These are phyloP conservation scores for Electrophaes corylata DNA, from an alignment of 2,888 invertebrate genomes.

Conservation along the genomic window DNA sequence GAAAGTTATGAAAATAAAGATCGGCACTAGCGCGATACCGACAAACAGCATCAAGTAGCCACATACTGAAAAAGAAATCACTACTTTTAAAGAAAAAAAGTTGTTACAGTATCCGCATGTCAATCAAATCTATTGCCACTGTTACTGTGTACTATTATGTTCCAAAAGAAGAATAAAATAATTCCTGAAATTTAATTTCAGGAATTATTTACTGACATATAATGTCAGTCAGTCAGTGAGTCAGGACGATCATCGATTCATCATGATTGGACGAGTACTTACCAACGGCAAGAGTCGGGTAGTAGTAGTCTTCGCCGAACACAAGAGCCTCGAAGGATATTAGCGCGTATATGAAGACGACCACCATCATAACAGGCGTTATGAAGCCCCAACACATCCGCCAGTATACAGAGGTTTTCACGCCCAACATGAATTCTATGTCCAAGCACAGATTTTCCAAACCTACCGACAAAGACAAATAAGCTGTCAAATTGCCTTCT, in stretches of 20 bases:
- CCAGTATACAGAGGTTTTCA: slow-evolving; percentile 89
- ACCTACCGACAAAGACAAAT: slow-evolving; percentile 47
- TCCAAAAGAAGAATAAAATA: too few relatives aligned
- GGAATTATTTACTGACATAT: too few relatives aligned
- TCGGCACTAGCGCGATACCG: slow-evolving; percentile 66
- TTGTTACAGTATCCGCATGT: too few relatives aligned
- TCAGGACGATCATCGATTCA: too few relatives aligned
- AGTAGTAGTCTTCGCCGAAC: slow-evolving; percentile 84
- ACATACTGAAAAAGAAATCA: slow-evolving; percentile 51
- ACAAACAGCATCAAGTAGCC: slow-evolving; percentile 66
- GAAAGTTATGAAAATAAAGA: slow-evolving; percentile 54
- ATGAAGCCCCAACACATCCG: slow-evolving; percentile 90
- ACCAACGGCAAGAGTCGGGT: slow-evolving; percentile 87
- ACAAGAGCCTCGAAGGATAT: slow-evolving; percentile 83
- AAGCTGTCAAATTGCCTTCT: too few relatives aligned
- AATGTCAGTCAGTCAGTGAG: too few relatives aligned
- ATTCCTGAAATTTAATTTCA: too few relatives aligned
- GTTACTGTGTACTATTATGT: too few relatives aligned
- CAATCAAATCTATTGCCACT: too few relatives aligned
- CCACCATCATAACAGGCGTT: slow-evolving; percentile 88
- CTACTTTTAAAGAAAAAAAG: too few relatives aligned
- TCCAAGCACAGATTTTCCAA: slow-evolving; percentile 83
- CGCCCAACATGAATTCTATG: slow-evolving; percentile 91
- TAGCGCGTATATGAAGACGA: slow-evolving; percentile 89
- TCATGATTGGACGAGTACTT: too few relatives aligned